Base-by-base conservation (phyloP, 2,888 invertebrate species). In the Incurvaria masculella region DNA sequence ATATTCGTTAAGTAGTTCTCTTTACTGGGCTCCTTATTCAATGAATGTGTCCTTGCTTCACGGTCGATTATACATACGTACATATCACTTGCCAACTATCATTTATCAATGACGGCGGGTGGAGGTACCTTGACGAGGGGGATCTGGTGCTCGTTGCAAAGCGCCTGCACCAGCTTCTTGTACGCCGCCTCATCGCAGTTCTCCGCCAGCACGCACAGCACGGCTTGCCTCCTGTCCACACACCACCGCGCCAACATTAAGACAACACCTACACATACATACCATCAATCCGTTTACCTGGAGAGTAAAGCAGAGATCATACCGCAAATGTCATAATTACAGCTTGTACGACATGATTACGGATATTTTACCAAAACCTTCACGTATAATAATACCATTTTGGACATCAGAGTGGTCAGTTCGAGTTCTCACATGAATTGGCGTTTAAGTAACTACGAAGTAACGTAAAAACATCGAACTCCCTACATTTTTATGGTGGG, bases 111-210 rank as follows among this genome's bases (percentile, higher is more conserved):
- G n/a, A n/a, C n/a, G n/a, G n/a, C 4, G 16, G 6, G 20, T 38
- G 21, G n/a, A 18, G 45, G 61, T 64, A 79, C 79, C 81, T 93
- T 94, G 57, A 99, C 89, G 53, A 99, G 83, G 51, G 97, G 95
- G 68, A 99, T 99, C 69, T 93, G 91, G 78, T 99, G 99, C 78
- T 98, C 97, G 55, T 95, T 93, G 81, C 99, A 99, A 49, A 99
- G 84, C 39, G 97, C 98, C 66, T 96, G 94, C 21, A 99, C 94
- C 46, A 99, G 82, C 69, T 97, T 97, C 68, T 96, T 94, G 84
- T 99, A 99, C 75, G 91, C 89, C 46, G 94, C 94, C 76, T 99
- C 98, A 64, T 99, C 97, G 68, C 98, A 98, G 78, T 97, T 97
- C 74, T 97, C 97, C 52, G 99, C 97, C 61, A 99, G 80, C 52